Conservation (phyloP, 2,797 vertebrate genomes). For the Myotis findleyi region DNA sequence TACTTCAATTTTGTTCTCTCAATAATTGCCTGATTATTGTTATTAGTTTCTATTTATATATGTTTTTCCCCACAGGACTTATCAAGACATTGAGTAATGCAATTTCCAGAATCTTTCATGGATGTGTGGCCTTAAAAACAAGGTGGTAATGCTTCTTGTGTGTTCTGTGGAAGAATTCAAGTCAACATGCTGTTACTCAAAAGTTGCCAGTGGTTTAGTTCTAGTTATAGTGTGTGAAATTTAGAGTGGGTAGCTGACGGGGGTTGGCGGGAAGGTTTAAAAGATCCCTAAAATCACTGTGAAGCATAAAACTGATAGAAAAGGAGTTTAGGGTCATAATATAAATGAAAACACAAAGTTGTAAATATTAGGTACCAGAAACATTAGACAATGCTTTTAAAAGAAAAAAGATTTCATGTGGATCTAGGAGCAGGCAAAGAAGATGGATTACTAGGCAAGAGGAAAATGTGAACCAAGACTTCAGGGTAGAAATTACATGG, state of each 20-base stretch:
- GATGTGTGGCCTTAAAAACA: neutral
- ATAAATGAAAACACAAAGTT: neutral
- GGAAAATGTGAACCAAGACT: neutral
- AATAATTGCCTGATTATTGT: constrained; percentile 45
- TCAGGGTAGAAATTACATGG: neutral
- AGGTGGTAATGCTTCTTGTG: neutral
- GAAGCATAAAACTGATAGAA: neutral
- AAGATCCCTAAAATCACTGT: neutral
- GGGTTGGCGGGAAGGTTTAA: neutral
- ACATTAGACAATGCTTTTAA: neutral
- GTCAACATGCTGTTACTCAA: neutral
- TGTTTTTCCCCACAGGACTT: neutral
- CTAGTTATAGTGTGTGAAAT: neutral
- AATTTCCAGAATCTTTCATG: neutral
- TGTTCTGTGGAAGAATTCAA: neutral
- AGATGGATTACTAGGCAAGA: neutral
- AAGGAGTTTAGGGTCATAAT: neutral
- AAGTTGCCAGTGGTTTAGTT: neutral
- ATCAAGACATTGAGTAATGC: neutral
- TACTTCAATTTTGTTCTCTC: constrained; percentile 30
- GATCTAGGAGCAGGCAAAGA: neutral
- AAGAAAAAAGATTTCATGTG: neutral
- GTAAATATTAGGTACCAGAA: neutral
- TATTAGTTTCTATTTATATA: constrained; percentile 37
- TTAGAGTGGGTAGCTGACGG: neutral